Conservation (phyloP, 2,888 invertebrate species). For the Cactoblastis cactorum region DNA sequence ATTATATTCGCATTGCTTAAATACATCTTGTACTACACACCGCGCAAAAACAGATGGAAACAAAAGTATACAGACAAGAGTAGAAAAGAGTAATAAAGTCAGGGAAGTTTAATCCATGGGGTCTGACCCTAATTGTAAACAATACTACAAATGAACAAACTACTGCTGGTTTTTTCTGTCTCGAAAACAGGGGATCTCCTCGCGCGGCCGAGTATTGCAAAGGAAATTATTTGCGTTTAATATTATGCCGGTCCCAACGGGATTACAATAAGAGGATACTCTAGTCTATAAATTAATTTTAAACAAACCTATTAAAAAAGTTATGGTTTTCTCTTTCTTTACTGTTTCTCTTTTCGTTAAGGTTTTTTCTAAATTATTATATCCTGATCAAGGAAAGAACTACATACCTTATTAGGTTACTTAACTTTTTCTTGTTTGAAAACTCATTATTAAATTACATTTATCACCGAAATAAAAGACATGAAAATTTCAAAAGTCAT, state of each 20-base stretch:
- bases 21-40: conserved; percentile 8
- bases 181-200: conserved; percentile 15
- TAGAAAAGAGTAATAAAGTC: conserved; percentile 40
- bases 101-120: conserved; percentile 38
- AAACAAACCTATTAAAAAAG: conserved; percentile 2
- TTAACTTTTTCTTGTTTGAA: too few species aligned
- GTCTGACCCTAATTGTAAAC: conserved; percentile 57
- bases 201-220: neutral
- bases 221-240: conserved; percentile 15
- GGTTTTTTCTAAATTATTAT: too few species aligned
- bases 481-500: too few species aligned
- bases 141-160: conserved; percentile 55
- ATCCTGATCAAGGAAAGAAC: too few species aligned
- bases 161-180: conserved; percentile 39
- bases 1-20: too few species aligned
- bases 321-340: neutral
- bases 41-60: conserved; percentile 17
- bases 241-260: conserved; percentile 11
- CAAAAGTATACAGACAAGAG: conserved; percentile 23
- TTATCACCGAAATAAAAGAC: too few species aligned
- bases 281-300: conserved; percentile 7
- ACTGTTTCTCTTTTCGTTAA: neutral
- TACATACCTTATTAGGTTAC: too few species aligned
- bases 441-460: too few species aligned
- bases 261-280: conserved; percentile 10